A percentile compares a stretch with the other conserved stretches of the same genome.
Evolutionary conservation across 2,888 invertebrate species (phyloP).

Genomic region (Linyphia triangularis): DNA sequence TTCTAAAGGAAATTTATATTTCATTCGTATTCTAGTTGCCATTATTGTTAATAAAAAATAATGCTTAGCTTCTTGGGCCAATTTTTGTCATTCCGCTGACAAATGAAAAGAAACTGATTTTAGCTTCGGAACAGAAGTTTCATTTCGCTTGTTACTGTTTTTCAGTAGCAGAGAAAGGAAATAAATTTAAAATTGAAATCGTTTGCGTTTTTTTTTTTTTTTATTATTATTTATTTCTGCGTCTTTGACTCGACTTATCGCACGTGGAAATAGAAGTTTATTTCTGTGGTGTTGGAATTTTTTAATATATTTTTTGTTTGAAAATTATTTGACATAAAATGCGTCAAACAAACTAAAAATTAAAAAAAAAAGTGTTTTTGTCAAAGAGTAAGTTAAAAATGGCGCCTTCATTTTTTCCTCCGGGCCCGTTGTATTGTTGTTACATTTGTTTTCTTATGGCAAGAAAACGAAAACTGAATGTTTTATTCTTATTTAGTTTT

Average conservation of each 20-base stretch:
- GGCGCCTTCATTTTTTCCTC: conserved; percentile 16
- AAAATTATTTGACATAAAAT: conserved; percentile 17
- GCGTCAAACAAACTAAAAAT: neutral
- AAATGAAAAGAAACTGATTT: conserved; percentile 28
- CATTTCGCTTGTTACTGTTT: neutral
- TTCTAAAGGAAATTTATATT: conserved; percentile 16
- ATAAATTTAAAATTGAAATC: conserved; percentile 21
- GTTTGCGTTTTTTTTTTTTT: neutral
- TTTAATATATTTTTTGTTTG: neutral
- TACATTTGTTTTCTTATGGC: conserved; percentile 25
- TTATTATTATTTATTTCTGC: neutral
- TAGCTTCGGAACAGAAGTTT: neutral
- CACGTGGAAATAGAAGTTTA: neutral
- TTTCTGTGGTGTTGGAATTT: neutral
- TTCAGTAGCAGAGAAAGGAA: neutral
- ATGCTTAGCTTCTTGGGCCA: neutral
- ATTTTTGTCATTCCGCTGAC: conserved; percentile 6
- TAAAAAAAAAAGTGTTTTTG: conserved; percentile 11
- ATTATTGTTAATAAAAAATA: conserved; percentile 45
- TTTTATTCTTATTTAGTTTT: conserved; percentile 12
- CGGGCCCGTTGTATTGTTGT: neutral
- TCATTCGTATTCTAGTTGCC: neutral
- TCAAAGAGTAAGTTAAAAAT: conserved; percentile 18
- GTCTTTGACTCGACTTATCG: conserved; percentile 1
- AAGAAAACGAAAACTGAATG: conserved; percentile 7